phyloP scores from a whole-genome alignment of 2,113 vertebrate genomes.

The Paradisaea rubra region DNA sequence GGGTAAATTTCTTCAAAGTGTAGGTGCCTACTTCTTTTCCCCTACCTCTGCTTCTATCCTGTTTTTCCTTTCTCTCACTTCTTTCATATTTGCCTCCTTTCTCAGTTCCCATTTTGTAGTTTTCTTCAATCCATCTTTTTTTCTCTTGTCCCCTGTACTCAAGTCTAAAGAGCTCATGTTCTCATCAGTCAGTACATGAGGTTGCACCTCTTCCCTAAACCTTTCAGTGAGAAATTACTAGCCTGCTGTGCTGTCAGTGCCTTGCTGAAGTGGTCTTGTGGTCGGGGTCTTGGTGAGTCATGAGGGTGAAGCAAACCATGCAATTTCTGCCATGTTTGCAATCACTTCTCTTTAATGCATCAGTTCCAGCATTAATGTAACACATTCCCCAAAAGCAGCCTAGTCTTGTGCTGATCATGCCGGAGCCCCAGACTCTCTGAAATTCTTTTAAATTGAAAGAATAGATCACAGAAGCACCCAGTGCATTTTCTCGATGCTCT shows the following conservation, averaged over 20 bases:
- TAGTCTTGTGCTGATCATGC: neutral
- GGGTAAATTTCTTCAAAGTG: neutral
- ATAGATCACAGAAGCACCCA: neutral
- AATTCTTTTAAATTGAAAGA: neutral
- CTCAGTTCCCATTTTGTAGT: neutral
- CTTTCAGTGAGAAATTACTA: fast-evolving
- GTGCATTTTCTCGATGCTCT: neutral
- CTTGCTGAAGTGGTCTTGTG: neutral
- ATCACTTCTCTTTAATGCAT: neutral
- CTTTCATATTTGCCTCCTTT: neutral
- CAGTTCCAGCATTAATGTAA: neutral
- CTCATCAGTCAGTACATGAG: neutral
- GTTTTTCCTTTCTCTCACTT: neutral
- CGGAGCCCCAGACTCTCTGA: neutral
- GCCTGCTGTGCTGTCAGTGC: neutral
- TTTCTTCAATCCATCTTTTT: neutral
- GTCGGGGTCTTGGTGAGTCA: neutral
- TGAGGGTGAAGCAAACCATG: neutral
- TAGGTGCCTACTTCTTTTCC: neutral
- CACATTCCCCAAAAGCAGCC: neutral
- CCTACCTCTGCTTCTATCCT: neutral
- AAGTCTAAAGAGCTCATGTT: neutral
- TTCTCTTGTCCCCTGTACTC: neutral
- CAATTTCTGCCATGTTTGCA: neutral
- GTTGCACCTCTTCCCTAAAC: neutral